Conservation (phyloP, 2,797 vertebrate species). For the Poliocrania exsul region DNA sequence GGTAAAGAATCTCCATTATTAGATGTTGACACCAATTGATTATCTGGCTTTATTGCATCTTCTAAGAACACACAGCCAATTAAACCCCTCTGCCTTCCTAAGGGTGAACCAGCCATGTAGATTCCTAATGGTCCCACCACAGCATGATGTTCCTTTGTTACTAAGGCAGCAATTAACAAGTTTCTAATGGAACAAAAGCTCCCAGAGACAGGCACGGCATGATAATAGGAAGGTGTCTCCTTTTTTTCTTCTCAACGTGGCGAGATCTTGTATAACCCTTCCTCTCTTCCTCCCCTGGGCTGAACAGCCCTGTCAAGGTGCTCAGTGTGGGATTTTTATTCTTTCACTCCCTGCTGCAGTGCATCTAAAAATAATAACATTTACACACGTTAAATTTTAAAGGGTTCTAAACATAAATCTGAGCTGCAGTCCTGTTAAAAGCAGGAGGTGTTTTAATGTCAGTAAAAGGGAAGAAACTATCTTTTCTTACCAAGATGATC, state of each 20-base stretch:
- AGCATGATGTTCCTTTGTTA: slow-evolving; percentile 70
- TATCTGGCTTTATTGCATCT: slow-evolving; percentile 38
- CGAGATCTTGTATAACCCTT: not conserved
- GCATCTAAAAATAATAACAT: slow-evolving; percentile 17
- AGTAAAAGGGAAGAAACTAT: not conserved
- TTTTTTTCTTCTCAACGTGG: not conserved
- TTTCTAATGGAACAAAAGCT: slow-evolving; percentile 71
- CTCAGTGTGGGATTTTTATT: not conserved
- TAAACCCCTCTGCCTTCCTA: slow-evolving; percentile 56
- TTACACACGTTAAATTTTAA: slow-evolving; percentile 10
- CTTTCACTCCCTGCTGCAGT: not conserved
- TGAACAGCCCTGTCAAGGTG: not conserved
- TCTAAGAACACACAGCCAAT: slow-evolving; percentile 59
- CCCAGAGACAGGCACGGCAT: slow-evolving; percentile 43
- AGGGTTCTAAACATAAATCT: not conserved
- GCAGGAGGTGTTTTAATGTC: not conserved
- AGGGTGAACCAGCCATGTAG: slow-evolving; percentile 37
- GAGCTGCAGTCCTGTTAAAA: not conserved
- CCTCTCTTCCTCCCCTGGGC: not conserved
- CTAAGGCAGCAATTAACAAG: slow-evolving; percentile 72
- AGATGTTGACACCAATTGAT: slow-evolving; percentile 49
- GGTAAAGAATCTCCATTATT: slow-evolving; percentile 29
- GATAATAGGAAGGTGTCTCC: slow-evolving; percentile 52
- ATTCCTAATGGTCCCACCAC: slow-evolving; percentile 51
- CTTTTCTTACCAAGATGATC: not conserved